Conservation (phyloP, 2,113 vertebrate genomes). For the Canis aureus region DNA sequence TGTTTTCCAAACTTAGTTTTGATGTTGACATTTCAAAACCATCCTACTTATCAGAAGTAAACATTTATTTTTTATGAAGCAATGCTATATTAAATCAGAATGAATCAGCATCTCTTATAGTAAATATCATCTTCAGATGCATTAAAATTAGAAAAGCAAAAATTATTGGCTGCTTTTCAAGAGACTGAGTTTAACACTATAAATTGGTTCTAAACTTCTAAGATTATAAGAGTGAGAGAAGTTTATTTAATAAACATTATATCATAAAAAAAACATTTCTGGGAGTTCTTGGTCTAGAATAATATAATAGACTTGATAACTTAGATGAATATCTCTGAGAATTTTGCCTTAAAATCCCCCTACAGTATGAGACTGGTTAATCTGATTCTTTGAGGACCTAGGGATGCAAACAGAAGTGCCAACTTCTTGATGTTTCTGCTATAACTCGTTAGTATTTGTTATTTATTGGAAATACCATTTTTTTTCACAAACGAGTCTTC, state of each 20-base stretch:
- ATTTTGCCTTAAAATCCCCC: background rate
- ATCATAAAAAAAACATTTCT: background rate
- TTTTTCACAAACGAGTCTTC: background rate
- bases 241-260: background rate
- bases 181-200: background rate
- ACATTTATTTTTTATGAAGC: slow-evolving; percentile 71
- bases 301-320: background rate
- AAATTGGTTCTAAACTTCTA: background rate
- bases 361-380: background rate
- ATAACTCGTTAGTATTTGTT: background rate
- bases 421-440: background rate
- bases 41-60: slow-evolving; percentile 39
- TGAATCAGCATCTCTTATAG: background rate
- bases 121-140: background rate
- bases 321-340: background rate
- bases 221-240: background rate
- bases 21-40: slow-evolving; percentile 68
- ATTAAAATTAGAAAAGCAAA: slow-evolving; percentile 35
- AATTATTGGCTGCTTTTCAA: background rate
- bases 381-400: background rate
- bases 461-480: background rate
- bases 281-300: background rate
- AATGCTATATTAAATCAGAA: background rate
- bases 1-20: slow-evolving; percentile 61
- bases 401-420: background rate